Conservation (phyloP, 1,140 invertebrate species). For the Platyscapa corneri region DNA sequence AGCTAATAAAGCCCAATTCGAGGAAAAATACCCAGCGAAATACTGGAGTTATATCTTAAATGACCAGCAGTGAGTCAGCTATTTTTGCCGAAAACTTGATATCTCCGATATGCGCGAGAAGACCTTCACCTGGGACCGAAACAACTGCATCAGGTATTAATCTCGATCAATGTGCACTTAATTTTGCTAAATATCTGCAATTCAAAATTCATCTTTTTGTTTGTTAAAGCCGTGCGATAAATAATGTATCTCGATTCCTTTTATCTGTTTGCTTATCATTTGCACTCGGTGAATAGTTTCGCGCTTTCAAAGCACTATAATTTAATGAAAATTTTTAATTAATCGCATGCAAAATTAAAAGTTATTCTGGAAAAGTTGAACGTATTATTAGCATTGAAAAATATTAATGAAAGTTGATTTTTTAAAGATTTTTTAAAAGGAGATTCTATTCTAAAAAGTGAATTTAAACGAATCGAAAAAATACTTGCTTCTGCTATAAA, state of each 20-base stretch:
- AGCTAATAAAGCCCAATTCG: conserved; percentile 12
- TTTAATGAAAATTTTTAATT: no score
- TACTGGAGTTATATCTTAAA: conserved; percentile 27
- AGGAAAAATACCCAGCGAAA: conserved; percentile 5
- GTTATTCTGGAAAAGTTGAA: no score
- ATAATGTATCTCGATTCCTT: neutral
- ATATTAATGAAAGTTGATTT: no score
- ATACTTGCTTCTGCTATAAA: neutral
- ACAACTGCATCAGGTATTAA: neutral
- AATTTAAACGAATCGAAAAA: no score
- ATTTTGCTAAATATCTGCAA: neutral
- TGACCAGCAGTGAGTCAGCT: conserved; percentile 37
- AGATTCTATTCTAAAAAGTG: no score
- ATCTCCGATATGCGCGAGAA: neutral
- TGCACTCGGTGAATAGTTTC: no score
- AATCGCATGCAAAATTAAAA: no score
- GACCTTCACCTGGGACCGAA: conserved; percentile 14
- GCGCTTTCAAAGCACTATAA: no score
- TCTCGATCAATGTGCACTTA: neutral
- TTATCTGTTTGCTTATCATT: neutral
- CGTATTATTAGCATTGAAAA: no score
- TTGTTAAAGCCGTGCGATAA: neutral
- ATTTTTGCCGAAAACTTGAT: conserved; percentile 35
- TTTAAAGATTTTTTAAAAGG: no score
- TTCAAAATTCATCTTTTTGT: neutral